Evolutionary conservation across 2,113 vertebrate species (phyloP), one percentile per base, ranked within the genome.

Genomic region (Syngnathus scovelli): DNA sequence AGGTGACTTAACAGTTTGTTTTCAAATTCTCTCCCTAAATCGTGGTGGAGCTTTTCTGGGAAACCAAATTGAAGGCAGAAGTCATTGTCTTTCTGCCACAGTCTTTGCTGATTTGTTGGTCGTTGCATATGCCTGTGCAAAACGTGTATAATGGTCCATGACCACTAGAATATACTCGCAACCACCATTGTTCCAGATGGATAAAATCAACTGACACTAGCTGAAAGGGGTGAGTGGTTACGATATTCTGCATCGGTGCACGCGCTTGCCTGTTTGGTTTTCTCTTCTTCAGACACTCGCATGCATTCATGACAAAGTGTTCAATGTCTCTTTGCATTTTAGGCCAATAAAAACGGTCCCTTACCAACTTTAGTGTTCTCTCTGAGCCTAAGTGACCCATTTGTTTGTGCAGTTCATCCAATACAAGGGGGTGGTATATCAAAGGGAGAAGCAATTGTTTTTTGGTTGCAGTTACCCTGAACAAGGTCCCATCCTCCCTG

Each of bases 121-220:
- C 6, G 49, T 67, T 10, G 33, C 48, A 8, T 63, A 71, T 0
- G 60, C 60, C n/a, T 68, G 44, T 0, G 51, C 60, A 37, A 71
- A 68, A 0, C 62, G 64, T 18, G 36, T 67, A 16, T 70, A 71
- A 7, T 37, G 33, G 21, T 74, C 67, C 4, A 69, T 43, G 2
- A 69, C 33, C 19, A 66, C 51, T 7, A 56, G n/a, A 21, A 61
- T 69, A 33, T 69, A 69, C 9, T 69, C 72, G 41, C 41, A 44
- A 21, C 44, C 44, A 41, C 55, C 18, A 48, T 7, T 59, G 64
- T 65, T 71, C 62, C 11, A 65, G 41, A 13, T 64, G 61, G 12
- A 65, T 41, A 23, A 52, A 38, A 10, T 43, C 60, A 18, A 61
- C 39, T 10, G 21, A 64, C 41, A 64, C 62, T 15, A 64, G 6